Evolutionary conservation across 53 echinoderm and acorn worm species (phyloP).

Genomic region (Apostichopus leukothele): DNA sequence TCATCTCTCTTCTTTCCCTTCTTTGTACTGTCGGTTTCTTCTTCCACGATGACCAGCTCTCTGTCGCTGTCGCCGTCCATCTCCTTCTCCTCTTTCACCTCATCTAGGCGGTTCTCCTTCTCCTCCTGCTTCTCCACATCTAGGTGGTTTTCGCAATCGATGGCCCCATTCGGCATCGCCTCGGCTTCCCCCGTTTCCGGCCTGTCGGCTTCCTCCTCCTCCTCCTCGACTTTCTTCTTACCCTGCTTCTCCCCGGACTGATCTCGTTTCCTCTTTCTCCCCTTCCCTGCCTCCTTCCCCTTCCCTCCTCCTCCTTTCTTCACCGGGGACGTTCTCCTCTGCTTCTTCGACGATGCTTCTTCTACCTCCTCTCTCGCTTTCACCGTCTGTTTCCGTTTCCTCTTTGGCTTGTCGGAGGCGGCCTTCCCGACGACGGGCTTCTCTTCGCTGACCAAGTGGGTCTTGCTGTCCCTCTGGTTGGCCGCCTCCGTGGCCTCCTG

Average conservation of each 20-base stretch:
- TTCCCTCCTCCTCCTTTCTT: background rate
- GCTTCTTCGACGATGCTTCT: slow-evolving; percentile 16
- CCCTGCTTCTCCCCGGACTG: background rate
- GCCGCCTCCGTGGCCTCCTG: slow-evolving; percentile 32
- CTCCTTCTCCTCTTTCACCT: slow-evolving; percentile 24
- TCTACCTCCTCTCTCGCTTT: slow-evolving; percentile 32
- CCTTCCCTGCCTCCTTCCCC: background rate
- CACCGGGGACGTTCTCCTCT: background rate
- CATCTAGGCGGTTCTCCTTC: background rate
- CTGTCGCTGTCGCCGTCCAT: background rate
- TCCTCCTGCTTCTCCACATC: background rate
- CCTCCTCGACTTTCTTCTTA: background rate
- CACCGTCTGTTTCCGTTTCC: slow-evolving; percentile 35
- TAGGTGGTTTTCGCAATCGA: background rate
- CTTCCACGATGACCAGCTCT: slow-evolving; percentile 9
- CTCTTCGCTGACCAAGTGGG: background rate
- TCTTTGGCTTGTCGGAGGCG: slow-evolving; percentile 29
- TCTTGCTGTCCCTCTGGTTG: slow-evolving; percentile 5
- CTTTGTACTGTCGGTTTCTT: background rate
- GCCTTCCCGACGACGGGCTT: background rate
- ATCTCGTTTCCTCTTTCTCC: background rate
- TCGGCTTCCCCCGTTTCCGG: slow-evolving; percentile 13
- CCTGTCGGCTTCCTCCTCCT: background rate
- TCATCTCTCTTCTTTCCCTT: slow-evolving; percentile 37
- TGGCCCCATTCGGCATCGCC: slow-evolving; percentile 10